Evolutionary conservation across 2,797 vertebrate species (phyloP).

Genomic region (Staurois parvus): DNA sequence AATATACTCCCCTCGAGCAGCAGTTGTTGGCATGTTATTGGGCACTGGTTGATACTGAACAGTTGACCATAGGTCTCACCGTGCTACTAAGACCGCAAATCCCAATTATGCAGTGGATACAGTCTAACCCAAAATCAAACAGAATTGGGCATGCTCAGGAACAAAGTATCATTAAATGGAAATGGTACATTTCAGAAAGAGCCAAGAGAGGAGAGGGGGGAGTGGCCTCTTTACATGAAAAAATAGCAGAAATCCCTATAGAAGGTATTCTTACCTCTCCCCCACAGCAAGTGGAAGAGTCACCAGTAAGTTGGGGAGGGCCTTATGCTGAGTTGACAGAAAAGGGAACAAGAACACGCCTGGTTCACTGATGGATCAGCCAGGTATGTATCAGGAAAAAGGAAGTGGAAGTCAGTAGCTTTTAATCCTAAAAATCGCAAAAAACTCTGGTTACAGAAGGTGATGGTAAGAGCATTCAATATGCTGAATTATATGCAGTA

Average conservation of each 20-base stretch:
- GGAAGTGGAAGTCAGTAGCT: background rate
- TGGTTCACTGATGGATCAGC: background rate
- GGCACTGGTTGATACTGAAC: background rate
- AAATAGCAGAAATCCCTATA: background rate
- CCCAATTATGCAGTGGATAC: background rate
- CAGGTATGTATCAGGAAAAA: background rate
- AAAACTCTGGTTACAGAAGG: background rate
- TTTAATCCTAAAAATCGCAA: too few species aligned
- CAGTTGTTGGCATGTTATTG: too few species aligned
- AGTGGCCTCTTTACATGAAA: background rate
- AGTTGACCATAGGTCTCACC: background rate
- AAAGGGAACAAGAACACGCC: background rate
- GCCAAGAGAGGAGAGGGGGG: background rate
- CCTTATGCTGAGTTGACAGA: background rate
- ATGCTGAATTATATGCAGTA: conserved; percentile 19
- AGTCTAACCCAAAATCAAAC: background rate
- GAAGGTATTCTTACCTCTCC: background rate
- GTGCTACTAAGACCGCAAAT: background rate
- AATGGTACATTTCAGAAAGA: background rate
- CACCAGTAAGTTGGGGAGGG: background rate
- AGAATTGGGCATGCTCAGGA: background rate
- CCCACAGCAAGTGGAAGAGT: background rate
- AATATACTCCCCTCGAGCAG: too few species aligned
- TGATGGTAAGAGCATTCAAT: conserved; percentile 7
- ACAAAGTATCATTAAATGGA: background rate